Evolutionary conservation across 2,888 invertebrate genomes (phyloP).

Genomic region (Clusia tigrina): DNA sequence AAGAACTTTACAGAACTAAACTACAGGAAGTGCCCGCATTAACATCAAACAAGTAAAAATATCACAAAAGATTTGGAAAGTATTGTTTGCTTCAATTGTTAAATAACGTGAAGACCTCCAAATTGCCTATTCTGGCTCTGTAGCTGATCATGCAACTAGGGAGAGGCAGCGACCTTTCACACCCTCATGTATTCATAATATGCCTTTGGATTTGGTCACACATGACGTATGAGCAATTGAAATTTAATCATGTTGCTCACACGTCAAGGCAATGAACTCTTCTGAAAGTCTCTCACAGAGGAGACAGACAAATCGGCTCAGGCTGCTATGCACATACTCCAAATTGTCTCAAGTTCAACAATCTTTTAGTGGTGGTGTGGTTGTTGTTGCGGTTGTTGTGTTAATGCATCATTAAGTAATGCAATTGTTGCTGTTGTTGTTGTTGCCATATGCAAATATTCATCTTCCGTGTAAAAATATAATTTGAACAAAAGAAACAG

Average conservation of each 20-base stretch:
- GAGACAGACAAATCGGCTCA: background rate
- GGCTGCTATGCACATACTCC: background rate
- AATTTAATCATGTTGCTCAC: background rate
- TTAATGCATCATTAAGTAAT: background rate
- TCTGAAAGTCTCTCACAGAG: too few relatives aligned
- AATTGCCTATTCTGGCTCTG: too few relatives aligned
- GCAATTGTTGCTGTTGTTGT: background rate
- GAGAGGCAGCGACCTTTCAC: too few relatives aligned
- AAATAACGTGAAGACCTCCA: too few relatives aligned
- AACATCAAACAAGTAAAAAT: too few relatives aligned
- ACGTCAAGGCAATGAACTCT: background rate
- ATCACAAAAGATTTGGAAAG: too few relatives aligned
- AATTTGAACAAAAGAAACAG: background rate
- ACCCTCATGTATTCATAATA: too few relatives aligned
- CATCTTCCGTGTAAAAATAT: slow-evolving; percentile 1
- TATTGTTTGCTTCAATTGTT: too few relatives aligned
- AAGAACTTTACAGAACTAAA: too few relatives aligned
- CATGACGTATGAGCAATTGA: background rate
- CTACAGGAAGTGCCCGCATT: too few relatives aligned
- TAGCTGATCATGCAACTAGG: too few relatives aligned
- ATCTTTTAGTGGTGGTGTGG: background rate
- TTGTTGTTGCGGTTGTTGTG: background rate
- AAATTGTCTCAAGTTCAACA: slow-evolving; percentile 1
- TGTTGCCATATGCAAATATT: background rate
- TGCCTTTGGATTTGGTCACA: too few relatives aligned